Evolutionary conservation across 2,888 invertebrate species (phyloP), one percentile per base, ranked within the genome.

Genomic region (Fabriciana adippe): DNA sequence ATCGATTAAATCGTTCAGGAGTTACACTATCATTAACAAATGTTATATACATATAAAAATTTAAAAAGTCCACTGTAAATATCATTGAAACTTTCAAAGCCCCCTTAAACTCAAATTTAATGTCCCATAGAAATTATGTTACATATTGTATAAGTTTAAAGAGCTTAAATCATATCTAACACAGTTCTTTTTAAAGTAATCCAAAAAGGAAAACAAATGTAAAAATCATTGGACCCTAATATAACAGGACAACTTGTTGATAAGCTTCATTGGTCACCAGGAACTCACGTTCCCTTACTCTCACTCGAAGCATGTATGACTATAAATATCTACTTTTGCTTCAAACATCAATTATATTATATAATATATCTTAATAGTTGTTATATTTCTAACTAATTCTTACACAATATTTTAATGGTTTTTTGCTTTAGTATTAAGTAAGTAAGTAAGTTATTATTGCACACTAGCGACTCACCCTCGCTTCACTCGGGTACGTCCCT

Each of bases 251-350:
- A 59, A 48, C 55, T 60, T 59, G 54, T 66, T 61, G 35, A 50
- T 35, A 61, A 60, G 60, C 60, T 61, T 60, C 60, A 60, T 47
- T 66, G 66, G 60, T 61, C 50, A 60, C 55, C 61, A 48, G 50
- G 66, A 66, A 55, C 60, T 50, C 55, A 21, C 53, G 50, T 47
- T 51, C 61, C 61, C 51, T 53, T 35, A 53, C 61, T 61, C 51
- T 41, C 51, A 51, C 35, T 61, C 21, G 8, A 13, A 14, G 47
- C 15, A 13, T 14, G 57, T 15, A 21, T 48, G 50, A 51, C 35
- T 41, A 47, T n/a, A 47, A 41, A 21, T 57, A 45, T 15, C 6
- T 11, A 8, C 14, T 15, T 54, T 26, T 31, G 6, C 26, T 26
- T 31, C 6, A 54, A 0, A 55, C 0, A n/a, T n/a, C 13, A 6